phyloP scores from a whole-genome alignment of 2,888 invertebrate species.

The Adineta ricciae region DNA sequence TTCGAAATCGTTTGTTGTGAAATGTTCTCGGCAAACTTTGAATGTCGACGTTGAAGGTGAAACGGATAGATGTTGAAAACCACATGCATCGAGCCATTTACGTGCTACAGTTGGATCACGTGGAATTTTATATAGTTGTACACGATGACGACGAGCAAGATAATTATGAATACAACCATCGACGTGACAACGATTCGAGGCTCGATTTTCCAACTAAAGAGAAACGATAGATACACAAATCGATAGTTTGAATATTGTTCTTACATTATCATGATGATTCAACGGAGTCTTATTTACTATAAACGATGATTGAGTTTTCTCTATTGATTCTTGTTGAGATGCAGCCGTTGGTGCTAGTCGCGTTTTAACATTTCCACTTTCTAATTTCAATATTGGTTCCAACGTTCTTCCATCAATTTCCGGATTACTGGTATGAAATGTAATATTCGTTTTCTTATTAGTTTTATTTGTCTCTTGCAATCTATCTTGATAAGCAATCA shows the following conservation, averaged over 20 bases:
- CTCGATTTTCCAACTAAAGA: conserved; percentile 6
- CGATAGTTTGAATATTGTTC: background rate
- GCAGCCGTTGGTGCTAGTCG: conserved; percentile 6
- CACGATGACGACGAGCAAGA: background rate
- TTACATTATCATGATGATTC: conserved; percentile 11
- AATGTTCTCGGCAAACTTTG: conserved; percentile 9
- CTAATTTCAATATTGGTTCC: conserved; percentile 21
- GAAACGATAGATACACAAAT: no score
- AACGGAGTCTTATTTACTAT: background rate
- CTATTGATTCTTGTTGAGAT: background rate
- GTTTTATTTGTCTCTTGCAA: conserved; percentile 21
- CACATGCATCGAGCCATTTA: conserved; percentile 17
- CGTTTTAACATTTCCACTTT: conserved; percentile 18
- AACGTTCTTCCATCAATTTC: conserved; percentile 18
- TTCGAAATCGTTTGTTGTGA: background rate
- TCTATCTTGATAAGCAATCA: conserved; percentile 33
- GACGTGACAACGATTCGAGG: conserved; percentile 2
- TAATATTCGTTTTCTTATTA: conserved; percentile 22
- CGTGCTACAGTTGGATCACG: background rate
- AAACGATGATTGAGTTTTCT: background rate
- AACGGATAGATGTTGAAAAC: background rate
- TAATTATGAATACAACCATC: conserved; percentile 11
- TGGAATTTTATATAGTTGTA: conserved; percentile 21
- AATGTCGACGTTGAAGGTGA: background rate
- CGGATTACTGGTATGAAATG: conserved; percentile 13